These are phyloP conservation scores for Ophioderma brevispina DNA, from an alignment of 35 echinoderm and acorn worm species.

Conservation along the genomic window DNA sequence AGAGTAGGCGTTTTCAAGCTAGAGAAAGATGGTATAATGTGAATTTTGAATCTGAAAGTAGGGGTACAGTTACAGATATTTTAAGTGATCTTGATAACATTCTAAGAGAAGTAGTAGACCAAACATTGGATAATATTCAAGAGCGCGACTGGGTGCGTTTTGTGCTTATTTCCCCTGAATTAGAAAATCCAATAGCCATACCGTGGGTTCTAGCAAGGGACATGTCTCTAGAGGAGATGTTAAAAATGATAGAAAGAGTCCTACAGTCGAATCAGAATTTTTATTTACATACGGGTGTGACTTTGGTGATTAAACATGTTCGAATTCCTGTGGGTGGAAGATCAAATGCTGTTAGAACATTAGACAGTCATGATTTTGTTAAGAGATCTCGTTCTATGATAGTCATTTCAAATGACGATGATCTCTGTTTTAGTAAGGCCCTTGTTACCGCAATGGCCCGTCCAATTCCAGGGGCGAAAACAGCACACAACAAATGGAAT, in stretches of 20 bases:
- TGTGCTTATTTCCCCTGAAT: conserved; percentile 34
- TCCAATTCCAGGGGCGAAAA: conserved; percentile 7
- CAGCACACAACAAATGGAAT: not conserved
- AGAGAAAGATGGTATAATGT: not conserved
- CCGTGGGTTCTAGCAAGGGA: conserved; percentile 41
- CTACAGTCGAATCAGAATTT: conserved; percentile 50
- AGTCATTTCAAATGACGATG: conserved; percentile 13
- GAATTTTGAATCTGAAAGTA: not conserved
- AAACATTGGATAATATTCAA: not conserved
- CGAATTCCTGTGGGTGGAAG: conserved; percentile 28
- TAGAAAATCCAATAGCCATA: conserved; percentile 45
- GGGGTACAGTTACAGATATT: not conserved
- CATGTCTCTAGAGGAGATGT: conserved; percentile 26
- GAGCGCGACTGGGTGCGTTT: conserved; percentile 19
- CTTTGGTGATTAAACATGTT: conserved; percentile 48
- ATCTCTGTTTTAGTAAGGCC: conserved; percentile 60
- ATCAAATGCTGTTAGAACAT: not conserved
- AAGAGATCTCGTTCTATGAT: not conserved
- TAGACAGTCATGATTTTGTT: not conserved
- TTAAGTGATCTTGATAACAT: not conserved
- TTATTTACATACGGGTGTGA: conserved; percentile 13
- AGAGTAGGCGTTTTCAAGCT: not conserved
- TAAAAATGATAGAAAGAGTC: conserved; percentile 25
- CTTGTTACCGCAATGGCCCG: conserved; percentile 62
- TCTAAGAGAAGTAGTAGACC: conserved; percentile 11